Percentiles rank a stretch among this genome's conserved stretches.
Evolutionary conservation across 1,140 invertebrate species (phyloP).

Genomic region (Dendrolimus kikuchii): DNA sequence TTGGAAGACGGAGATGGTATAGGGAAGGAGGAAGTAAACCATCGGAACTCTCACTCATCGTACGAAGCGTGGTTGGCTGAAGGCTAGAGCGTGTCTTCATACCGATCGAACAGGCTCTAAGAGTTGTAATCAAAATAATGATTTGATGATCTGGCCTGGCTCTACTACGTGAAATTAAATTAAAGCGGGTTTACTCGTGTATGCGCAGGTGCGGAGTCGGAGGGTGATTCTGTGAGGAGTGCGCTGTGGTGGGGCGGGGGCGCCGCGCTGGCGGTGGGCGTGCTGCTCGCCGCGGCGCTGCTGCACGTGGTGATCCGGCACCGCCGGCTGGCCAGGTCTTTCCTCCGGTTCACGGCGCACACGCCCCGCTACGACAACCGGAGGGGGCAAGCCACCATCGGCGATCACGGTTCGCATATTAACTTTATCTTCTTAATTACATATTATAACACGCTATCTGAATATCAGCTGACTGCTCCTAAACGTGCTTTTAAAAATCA

Average conservation of each 20-base stretch:
- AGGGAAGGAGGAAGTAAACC: too few species aligned
- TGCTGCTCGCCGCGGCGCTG: constrained; percentile 75
- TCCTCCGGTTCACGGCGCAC: constrained; percentile 81
- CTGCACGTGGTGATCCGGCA: constrained; percentile 81
- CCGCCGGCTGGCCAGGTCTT: constrained; percentile 82
- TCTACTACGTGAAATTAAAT: too few species aligned
- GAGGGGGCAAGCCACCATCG: constrained; percentile 88
- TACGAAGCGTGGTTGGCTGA: too few species aligned
- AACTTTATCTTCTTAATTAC: too few species aligned
- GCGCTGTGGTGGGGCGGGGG: constrained; percentile 45
- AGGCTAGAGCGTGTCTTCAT: too few species aligned
- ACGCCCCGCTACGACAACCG: constrained; percentile 85
- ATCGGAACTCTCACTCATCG: too few species aligned
- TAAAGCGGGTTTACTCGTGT: neutral
- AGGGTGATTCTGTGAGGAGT: constrained; percentile 8
- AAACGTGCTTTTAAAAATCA: too few species aligned
- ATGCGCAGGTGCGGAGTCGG: constrained; percentile 12
- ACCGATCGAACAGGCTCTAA: too few species aligned
- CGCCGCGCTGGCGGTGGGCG: constrained; percentile 64
- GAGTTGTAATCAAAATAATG: too few species aligned
- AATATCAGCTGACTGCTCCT: too few species aligned
- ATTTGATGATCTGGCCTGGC: too few species aligned
- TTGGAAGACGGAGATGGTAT: too few species aligned
- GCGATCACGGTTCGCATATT: constrained; percentile 71
- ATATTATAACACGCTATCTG: neutral